Percentiles rank a stretch among this genome's conserved stretches.
These are phyloP conservation scores for Camponotus pennsylvanicus DNA, from an alignment of 1,140 invertebrate genomes.

Conservation along the genomic window DNA sequence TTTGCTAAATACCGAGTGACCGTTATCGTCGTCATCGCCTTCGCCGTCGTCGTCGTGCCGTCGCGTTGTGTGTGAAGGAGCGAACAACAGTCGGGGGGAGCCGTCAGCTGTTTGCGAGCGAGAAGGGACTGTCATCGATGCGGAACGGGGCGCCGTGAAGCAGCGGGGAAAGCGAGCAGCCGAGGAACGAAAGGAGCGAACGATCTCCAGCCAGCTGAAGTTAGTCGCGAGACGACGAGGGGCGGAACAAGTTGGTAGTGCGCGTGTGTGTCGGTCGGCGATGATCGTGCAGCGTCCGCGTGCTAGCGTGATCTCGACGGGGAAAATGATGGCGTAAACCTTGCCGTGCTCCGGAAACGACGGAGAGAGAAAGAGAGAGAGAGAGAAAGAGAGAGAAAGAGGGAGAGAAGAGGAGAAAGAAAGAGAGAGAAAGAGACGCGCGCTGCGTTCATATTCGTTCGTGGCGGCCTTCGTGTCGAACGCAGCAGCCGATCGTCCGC, in stretches of 20 bases:
- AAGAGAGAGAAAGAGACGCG: conserved; percentile 20
- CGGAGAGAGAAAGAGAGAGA: background rate
- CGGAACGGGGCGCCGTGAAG: background rate
- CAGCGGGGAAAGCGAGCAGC: conserved; percentile 13
- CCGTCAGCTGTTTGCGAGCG: conserved; percentile 64
- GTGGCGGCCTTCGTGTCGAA: conserved; percentile 20
- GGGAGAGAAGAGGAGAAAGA: background rate
- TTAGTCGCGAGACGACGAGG: conserved; percentile 45
- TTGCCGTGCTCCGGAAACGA: conserved; percentile 41
- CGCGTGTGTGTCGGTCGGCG: conserved; percentile 4
- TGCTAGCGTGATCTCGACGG: conserved; percentile 65
- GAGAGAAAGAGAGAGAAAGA: conserved; percentile 6
- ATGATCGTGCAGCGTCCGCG: conserved; percentile 66
- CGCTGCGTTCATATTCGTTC: conserved; percentile 33
- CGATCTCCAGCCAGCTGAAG: background rate
- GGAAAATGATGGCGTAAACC: conserved; percentile 70
- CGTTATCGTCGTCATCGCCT: conserved; percentile 26
- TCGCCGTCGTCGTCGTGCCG: too few species aligned
- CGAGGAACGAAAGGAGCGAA: background rate
- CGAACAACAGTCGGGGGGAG: background rate
- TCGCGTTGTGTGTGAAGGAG: conserved; percentile 60
- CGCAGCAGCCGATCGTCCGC: conserved; percentile 31
- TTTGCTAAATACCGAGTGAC: conserved; percentile 71
- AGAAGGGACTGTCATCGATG: conserved; percentile 2
- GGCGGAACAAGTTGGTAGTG: conserved; percentile 61